Percentiles rank a stretch among this genome's conserved stretches.
Evolutionary conservation across 1,140 invertebrate species (phyloP).

Genomic region (Drosophila sechellia): DNA sequence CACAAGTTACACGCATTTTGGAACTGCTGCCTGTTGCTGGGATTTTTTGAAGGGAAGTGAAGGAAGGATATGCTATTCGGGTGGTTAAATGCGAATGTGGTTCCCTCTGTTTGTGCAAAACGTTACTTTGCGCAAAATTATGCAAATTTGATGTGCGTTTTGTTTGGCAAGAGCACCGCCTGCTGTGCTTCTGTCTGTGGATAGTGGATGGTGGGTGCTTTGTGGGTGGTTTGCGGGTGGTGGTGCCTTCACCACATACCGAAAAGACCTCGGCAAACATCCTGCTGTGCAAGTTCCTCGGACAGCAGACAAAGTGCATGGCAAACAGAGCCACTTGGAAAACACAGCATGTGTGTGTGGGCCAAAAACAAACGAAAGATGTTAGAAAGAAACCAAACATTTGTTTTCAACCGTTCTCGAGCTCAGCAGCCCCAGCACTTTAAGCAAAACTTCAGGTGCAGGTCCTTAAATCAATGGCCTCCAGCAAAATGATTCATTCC

Average conservation of each 20-base stretch:
- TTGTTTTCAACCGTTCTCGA: slow-evolving; percentile 32
- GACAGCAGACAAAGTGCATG: slow-evolving; percentile 70
- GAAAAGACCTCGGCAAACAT: slow-evolving; percentile 70
- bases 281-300: slow-evolving; percentile 46
- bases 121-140: slow-evolving; percentile 79
- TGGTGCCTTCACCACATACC: slow-evolving; percentile 58
- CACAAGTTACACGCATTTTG: slow-evolving; percentile 40
- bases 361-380: slow-evolving; percentile 54
- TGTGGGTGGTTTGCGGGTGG: slow-evolving; percentile 3
- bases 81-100: slow-evolving; percentile 25
- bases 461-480: slow-evolving; percentile 25
- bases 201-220: slow-evolving; percentile 4
- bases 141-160: slow-evolving; percentile 83
- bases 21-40: slow-evolving; percentile 11
- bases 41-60: neutral
- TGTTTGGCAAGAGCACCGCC: slow-evolving; percentile 62
- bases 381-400: slow-evolving; percentile 45
- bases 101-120: slow-evolving; percentile 69
- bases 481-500: slow-evolving; percentile 17
- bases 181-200: slow-evolving; percentile 18
- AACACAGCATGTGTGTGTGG: no score
- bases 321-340: slow-evolving; percentile 63
- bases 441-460: slow-evolving; percentile 19
- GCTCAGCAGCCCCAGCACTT: slow-evolving; percentile 6
- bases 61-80: neutral